These are phyloP conservation scores for Leguminivora glycinivorella DNA, from an alignment of 1,140 invertebrate genomes.

Conservation along the genomic window DNA sequence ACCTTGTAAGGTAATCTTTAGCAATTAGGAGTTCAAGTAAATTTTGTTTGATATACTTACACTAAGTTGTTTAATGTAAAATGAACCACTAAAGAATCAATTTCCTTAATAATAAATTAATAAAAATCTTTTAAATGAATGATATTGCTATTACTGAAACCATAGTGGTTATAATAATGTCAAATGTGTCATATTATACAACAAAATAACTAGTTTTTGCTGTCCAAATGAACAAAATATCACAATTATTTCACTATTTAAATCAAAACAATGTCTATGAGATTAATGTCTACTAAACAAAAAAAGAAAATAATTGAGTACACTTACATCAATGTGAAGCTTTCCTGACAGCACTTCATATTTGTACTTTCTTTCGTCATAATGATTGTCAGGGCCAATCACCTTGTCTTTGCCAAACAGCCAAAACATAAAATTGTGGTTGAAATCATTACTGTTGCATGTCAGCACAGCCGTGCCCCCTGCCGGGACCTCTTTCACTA, in stretches of 20 bases:
- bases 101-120: too few species aligned
- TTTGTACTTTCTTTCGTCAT: constrained; percentile 83
- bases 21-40: too few species aligned
- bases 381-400: constrained; percentile 82
- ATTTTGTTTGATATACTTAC: too few species aligned
- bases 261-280: constrained; percentile 4
- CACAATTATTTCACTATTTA: background rate
- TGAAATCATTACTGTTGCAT: constrained; percentile 83
- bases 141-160: too few species aligned
- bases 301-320: constrained; percentile 18
- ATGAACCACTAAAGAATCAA: too few species aligned
- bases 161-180: too few species aligned
- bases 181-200: too few species aligned
- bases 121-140: too few species aligned
- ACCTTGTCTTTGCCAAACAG: constrained; percentile 80
- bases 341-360: constrained; percentile 85
- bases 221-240: too few species aligned
- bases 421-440: constrained; percentile 85
- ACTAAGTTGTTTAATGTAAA: too few species aligned
- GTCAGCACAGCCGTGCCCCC: constrained; percentile 81
- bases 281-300: constrained; percentile 11
- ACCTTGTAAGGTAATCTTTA: too few species aligned
- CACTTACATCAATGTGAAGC: constrained; percentile 82
- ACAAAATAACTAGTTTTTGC: too few species aligned
- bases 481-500: constrained; percentile 78